phyloP scores from a whole-genome alignment of 2,113 vertebrate genomes.

The Pampusana beccarii region DNA sequence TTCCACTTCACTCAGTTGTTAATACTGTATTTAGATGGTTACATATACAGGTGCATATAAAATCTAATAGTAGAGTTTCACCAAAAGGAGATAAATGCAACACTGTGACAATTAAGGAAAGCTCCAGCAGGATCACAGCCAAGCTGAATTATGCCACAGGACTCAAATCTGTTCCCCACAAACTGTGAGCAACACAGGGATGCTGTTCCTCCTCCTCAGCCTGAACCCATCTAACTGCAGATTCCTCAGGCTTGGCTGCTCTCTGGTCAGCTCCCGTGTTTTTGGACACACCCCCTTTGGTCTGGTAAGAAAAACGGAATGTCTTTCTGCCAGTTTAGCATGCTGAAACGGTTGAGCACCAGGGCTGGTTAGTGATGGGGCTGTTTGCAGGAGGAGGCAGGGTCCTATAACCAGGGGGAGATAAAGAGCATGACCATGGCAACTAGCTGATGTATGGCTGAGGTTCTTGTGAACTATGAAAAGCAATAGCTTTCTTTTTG shows the following conservation, averaged over 20 bases:
- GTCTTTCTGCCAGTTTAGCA: neutral
- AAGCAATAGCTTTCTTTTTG: neutral
- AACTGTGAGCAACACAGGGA: neutral
- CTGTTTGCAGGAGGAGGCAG: neutral
- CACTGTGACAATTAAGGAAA: neutral
- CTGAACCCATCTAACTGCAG: neutral
- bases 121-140: neutral
- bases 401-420: neutral
- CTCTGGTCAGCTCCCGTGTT: neutral
- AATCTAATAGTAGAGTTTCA: neutral
- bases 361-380: neutral
- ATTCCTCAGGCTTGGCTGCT: neutral
- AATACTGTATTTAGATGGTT: neutral
- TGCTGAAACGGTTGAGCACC: neutral
- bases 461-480: neutral
- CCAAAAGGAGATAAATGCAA: neutral
- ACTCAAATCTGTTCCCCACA: neutral
- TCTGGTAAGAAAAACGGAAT: neutral
- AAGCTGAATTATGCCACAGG: neutral
- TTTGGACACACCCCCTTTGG: neutral
- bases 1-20: neutral
- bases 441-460: neutral
- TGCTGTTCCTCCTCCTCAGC: neutral
- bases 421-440: neutral
- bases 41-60: neutral